Base-by-base conservation (phyloP, 2,888 invertebrate genomes). In the Synergus gifuensis region DNA sequence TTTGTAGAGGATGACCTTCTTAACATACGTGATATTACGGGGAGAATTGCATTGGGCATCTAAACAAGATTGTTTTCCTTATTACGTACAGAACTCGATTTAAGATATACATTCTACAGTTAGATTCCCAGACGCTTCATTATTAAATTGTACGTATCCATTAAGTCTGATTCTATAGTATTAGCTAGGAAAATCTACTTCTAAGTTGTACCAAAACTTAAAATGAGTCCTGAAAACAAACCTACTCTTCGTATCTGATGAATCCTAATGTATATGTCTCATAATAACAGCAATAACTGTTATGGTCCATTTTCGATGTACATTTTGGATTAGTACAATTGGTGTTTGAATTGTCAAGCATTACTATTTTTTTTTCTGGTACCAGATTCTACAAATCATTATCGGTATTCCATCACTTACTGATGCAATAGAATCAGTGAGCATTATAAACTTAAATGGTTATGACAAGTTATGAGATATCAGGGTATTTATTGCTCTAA, bases 1-100 rank as follows among this genome's bases (percentile, higher is more conserved):
- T 46, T 22, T 69, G 22, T 14, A 46, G 44, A 22, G 16, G 44
- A 22, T 28, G 69, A 49, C 69, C 69, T 69, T 69, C 28, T 69
- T 69, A 22, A 18, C 60, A 60, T 60, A 18, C n/a, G 49, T 4
- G 14, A 69, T 69, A 69, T 69, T 69, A 49, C 46, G 22, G 12
- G 28, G 14, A 69, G 69, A 69, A 69, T 69, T 49, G 28, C 69
- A 49, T 69, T 49, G 22, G 14, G 22, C 8, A 44, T 22, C 28
- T 44, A 28, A 49, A 49, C 69, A 36, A 54, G 49, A 69, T 69
- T 69, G 28, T 40, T 40, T 36, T 16, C 16, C 69, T 49, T 36
- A 69, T 69, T 49, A 69, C 28, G 3, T 14, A 12, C 16, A 49
- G 28, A 69, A 44, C 44, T 49, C 60, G 49, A 9, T 49, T 69